Evolutionary conservation across 2,888 invertebrate genomes (phyloP), one percentile per base, ranked within the genome.

Genomic region (Byasa hedistus): DNA sequence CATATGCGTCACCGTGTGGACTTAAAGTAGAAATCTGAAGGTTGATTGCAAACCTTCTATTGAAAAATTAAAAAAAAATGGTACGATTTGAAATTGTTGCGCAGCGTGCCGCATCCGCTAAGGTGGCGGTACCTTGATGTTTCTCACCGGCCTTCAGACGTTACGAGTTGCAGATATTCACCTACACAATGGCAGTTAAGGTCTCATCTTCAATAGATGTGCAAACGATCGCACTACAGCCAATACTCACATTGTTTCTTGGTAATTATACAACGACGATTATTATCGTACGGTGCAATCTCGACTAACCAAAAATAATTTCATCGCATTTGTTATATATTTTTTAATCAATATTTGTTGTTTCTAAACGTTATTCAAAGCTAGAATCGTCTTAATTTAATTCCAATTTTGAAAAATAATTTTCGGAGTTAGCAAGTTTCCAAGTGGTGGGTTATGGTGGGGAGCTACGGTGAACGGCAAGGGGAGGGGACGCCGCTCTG

Each of bases 401-500:
- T 75, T 68, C 75, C 69, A 69, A 63, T 71, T 56, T 76, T 78
- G 77, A 79, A 81, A 79, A 73, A 70, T 79, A 65, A 67, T 74
- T 73, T 76, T 72, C 68, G 70, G 71, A 75, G 72, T 73, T 72
- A 68, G 78, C 84, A 81, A 87, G 82, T 86, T 86, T 76, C 76
- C 70, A 74, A 83, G 77, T 78, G 73, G 80, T 78, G 82, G 84
- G 83, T 83, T 81, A 79, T 77, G 74, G 69, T 75, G 79, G 79
- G 76, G 75, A 73, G 54, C 48, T 57, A 65, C 61, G 68, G 69
- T 70, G 70, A 64, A 61, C 65, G 70, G 69, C 63, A 70, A 68
- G 71, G 74, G 71, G 71, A 73, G 73, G 74, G 73, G 77, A 76
- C 75, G 74, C 73, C 70, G 76, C 75, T 76, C 80, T 80, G 86